These are phyloP conservation scores for Enteromius afrohamiltoni DNA, from an alignment of 2,797 vertebrate species.

Conservation along the genomic window DNA sequence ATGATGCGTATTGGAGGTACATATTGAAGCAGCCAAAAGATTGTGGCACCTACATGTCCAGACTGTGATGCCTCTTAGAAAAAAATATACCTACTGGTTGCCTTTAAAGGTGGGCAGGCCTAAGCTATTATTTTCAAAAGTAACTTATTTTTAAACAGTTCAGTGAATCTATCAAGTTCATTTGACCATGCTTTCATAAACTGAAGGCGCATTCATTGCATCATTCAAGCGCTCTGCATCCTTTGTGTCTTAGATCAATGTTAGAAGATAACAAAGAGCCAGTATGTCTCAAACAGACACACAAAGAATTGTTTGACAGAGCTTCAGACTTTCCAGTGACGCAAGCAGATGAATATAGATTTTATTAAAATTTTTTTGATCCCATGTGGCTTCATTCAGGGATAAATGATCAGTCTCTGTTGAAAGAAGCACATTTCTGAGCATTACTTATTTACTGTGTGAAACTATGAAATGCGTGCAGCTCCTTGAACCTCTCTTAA, in stretches of 20 bases:
- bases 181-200: constrained; percentile 9
- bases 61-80: background rate
- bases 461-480: constrained; percentile 34
- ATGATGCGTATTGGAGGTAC: background rate
- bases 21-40: background rate
- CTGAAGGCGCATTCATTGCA: constrained; percentile 9
- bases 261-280: constrained; percentile 40
- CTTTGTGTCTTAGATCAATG: constrained; percentile 30
- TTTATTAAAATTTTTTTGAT: too few species aligned
- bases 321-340: constrained; percentile 10
- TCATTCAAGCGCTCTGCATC: constrained; percentile 13
- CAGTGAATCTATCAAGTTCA: background rate
- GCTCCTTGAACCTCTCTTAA: constrained; percentile 1
- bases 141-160: background rate
- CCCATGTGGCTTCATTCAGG: background rate
- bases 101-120: background rate
- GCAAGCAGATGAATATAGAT: constrained; percentile 11
- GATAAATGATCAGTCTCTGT: background rate
- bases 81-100: background rate
- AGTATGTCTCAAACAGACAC: constrained; percentile 32
- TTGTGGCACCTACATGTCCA: background rate
- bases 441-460: constrained; percentile 40
- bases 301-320: constrained; percentile 20
- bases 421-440: constrained; percentile 17
- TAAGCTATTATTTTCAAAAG: background rate